Evolutionary conservation across 2,797 vertebrate genomes (phyloP), one percentile per base, ranked within the genome.

Genomic region (Trachurus trachurus): DNA sequence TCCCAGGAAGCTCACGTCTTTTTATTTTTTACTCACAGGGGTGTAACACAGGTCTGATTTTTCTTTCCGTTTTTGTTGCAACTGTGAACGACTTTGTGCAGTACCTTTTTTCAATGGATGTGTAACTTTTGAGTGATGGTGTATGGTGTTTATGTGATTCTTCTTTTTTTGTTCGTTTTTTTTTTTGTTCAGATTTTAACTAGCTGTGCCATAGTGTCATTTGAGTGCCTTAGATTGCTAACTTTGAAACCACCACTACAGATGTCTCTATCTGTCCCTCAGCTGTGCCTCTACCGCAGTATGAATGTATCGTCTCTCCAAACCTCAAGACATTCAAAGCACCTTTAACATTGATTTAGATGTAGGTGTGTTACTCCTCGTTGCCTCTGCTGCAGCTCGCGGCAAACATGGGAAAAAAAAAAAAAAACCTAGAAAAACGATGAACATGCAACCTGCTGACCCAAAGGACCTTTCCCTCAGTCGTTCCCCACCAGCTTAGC

Each of bases 181-280:
- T 16, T 70, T 53, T 44, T 66, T 26, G 26, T 66, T 52, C 9
- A 17, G 31, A 29, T 64, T 62, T 60, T 17, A 81, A 64, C 72
- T 92, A 93, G 93, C 76, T 81, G 95, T 95, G 95, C 95, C 95
- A 96, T 94, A 88, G 93, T 94, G 90, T 94, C 91, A 89, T 94
- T 94, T 90, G 93, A 96, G 95, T 96, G 95, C 95, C 96, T 96
- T 96, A 95, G 94, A 93, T 91, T 44, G 82, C 90, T 91, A 93
- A 92, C 89, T 89, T 83, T 86, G 82, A 86, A 86, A 87, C 87
- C 89, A 89, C 92, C 85, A 90, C 90, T 90, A 88, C 89, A 91
- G 91, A 90, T 90, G 87, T 94, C 86, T 81, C 86, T 81, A 78
- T 88, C 74, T 92, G 88, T 87, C 90, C 90, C 89, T 93, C 90